Evolutionary conservation across 2,113 vertebrate genomes (phyloP), one percentile per base, ranked within the genome.

Genomic region (Thamnophis sirtalis): DNA sequence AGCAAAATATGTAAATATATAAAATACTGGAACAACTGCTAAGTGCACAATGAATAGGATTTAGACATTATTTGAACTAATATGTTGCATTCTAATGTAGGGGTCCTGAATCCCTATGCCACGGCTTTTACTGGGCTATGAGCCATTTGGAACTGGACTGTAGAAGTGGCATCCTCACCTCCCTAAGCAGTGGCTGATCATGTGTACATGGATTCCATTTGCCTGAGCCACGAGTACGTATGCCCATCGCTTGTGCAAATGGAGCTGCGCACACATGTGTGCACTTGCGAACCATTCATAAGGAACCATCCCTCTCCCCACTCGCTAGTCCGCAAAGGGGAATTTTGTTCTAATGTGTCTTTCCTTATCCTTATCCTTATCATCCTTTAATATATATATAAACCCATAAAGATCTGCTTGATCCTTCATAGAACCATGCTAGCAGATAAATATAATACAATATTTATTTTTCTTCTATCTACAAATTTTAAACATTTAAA

Each of bases 151-250:
- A 63, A 63, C 26, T 63, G 28, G 60, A 10, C 4, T 63, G 58
- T 1, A 10, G 10, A 28, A n/a, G 26, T 63, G 10, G 26, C 10
- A 63, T n/a, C 4, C 60, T 1, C 10, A 63, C 28, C 10, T 63
- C 10, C 28, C 10, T 1, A 28, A 63, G 26, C 26, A 63, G 10
- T 10, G 13, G 4, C 3, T n/a, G 3, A 26, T 28, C 1, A 9
- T 24, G 60, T 63, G 10, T 10, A 63, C 60, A 13, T 1, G 1
- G n/a, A 10, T 28, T 63, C 60, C 4, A n/a, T 63, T 63, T 63
- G 60, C 10, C 3, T 0, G 0, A 13, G 60, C 11, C 5, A 4
- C 0, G 11, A 10, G 26, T 63, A n/a, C 1, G 13, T n/a, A 63
- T n/a, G 1, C 26, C 28, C 0, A 0, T 26, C 4, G 1, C 4